These are phyloP conservation scores for Acronicta aceris DNA, from an alignment of 2,888 invertebrate species.

Conservation along the genomic window DNA sequence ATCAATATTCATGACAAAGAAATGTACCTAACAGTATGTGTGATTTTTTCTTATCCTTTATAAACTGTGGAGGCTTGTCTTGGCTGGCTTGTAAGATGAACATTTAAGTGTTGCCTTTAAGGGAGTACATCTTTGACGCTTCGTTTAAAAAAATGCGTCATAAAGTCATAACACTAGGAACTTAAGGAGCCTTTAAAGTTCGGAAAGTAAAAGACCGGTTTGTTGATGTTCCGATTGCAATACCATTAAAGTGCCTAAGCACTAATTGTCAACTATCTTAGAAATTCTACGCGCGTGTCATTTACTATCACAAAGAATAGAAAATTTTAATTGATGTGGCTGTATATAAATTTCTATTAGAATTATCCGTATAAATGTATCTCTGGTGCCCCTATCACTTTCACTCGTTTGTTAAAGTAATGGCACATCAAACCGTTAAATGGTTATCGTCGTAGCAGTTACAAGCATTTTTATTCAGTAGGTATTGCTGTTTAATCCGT, in stretches of 20 bases:
- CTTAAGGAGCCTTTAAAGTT: no score
- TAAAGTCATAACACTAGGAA: no score
- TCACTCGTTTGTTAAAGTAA: slow-evolving; percentile 35
- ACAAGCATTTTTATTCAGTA: slow-evolving; percentile 34
- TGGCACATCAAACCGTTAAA: slow-evolving; percentile 42
- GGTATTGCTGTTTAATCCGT: slow-evolving; percentile 5
- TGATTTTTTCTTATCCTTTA: background rate
- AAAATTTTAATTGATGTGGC: slow-evolving; percentile 10
- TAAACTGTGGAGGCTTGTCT: no score
- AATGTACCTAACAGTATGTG: background rate
- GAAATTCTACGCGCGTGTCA: background rate
- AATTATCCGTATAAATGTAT: slow-evolving; percentile 23
- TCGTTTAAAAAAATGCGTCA: no score
- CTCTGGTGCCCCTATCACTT: slow-evolving; percentile 47
- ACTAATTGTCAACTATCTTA: background rate
- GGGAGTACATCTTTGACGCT: no score
- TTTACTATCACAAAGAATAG: background rate
- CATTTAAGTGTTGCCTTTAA: no score
- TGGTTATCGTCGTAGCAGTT: slow-evolving; percentile 19
- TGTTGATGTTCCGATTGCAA: no score
- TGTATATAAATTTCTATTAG: slow-evolving; percentile 27
- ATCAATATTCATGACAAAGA: slow-evolving; percentile 18
- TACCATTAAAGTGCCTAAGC: no score
- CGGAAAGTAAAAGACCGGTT: no score
- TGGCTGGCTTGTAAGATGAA: no score